These are phyloP conservation scores for Sciurus carolinensis DNA, from an alignment of 2,797 vertebrate species.

Conservation along the genomic window DNA sequence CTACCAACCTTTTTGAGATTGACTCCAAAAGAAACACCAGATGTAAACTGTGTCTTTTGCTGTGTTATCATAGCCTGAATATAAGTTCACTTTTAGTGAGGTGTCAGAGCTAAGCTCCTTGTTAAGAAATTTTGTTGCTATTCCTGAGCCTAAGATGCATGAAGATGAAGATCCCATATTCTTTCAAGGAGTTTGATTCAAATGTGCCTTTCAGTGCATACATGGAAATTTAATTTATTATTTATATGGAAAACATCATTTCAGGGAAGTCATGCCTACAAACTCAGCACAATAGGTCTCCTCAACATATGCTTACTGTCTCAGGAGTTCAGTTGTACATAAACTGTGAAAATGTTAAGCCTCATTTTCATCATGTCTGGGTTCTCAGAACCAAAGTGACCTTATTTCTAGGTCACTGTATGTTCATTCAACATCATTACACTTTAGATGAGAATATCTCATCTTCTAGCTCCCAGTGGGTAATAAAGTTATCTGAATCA, in stretches of 20 bases:
- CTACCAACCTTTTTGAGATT: background rate
- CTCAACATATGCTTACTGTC: background rate
- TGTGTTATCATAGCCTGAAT: background rate
- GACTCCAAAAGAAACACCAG: background rate
- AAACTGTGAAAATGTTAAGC: background rate
- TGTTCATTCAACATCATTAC: background rate
- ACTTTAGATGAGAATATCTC: background rate
- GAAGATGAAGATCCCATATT: background rate
- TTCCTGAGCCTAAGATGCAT: rapidly evolving
- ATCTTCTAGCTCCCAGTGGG: background rate
- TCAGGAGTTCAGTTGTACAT: background rate
- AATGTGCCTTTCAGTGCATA: background rate
- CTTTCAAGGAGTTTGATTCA: background rate
- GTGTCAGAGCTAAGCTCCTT: background rate
- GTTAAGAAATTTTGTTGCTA: background rate
- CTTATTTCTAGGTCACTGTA: background rate
- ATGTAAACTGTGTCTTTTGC: background rate
- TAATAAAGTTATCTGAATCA: background rate
- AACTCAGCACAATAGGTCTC: background rate
- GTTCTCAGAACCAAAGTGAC: background rate
- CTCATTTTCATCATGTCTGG: background rate
- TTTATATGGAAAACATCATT: background rate
- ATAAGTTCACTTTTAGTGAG: background rate
- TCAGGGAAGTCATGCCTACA: background rate
- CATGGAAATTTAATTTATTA: background rate